Evolutionary conservation across 2,888 invertebrate genomes (phyloP).

Genomic region (Melanotus villosus): DNA sequence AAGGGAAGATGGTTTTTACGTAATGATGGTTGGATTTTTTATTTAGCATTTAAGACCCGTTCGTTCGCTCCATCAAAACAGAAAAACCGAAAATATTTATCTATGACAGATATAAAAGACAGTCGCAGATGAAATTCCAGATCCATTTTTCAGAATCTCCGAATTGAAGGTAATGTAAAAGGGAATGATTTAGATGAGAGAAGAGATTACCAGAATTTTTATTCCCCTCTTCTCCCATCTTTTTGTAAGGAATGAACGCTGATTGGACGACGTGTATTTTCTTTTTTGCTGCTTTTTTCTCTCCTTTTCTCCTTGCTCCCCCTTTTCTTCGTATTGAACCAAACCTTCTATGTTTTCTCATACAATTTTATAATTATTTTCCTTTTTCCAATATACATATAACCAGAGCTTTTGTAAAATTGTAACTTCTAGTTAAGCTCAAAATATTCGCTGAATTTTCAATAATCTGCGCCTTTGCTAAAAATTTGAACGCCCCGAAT

Average conservation of each 20-base stretch:
- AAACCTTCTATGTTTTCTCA: background rate
- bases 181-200: conserved; percentile 30
- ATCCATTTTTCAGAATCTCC: conserved; percentile 26
- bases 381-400: no score
- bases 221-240: conserved; percentile 24
- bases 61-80: background rate
- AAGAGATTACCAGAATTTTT: conserved; percentile 31
- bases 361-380: conserved; percentile 13
- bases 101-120: conserved; percentile 13
- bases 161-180: conserved; percentile 26
- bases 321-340: conserved; percentile 29
- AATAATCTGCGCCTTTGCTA: no score
- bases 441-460: no score
- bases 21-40: no score
- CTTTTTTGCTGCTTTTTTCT: conserved; percentile 18
- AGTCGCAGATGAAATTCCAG: conserved; percentile 13
- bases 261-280: conserved; percentile 22
- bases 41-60: no score
- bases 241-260: conserved; percentile 4
- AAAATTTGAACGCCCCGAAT: no score
- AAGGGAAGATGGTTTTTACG: background rate
- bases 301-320: background rate
- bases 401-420: no score
- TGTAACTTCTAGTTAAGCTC: no score
- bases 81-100: conserved; percentile 12